Conservation (phyloP, 2,797 vertebrate species). For the Triplophysa yarkandensis region DNA sequence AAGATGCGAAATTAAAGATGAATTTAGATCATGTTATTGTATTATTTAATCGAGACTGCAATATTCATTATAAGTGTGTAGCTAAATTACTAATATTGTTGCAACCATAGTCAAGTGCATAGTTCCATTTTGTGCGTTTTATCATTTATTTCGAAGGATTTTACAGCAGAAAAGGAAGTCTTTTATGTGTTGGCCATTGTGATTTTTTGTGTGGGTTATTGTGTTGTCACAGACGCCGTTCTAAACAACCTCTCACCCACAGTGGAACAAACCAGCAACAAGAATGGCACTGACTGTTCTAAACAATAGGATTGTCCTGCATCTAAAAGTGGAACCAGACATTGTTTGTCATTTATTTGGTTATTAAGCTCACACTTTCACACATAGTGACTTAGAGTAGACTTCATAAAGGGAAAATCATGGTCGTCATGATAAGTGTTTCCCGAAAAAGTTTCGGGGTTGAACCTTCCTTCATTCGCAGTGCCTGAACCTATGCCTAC, state of each 20-base stretch:
- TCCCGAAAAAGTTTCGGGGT: background rate
- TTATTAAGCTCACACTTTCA: background rate
- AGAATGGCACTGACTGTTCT: conserved; percentile 15
- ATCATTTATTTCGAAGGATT: no score
- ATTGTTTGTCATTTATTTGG: background rate
- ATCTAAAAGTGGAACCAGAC: background rate
- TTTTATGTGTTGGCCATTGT: conserved; percentile 29
- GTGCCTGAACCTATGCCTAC: background rate
- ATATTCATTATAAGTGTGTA: no score
- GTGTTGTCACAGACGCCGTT: conserved; percentile 55
- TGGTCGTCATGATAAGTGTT: background rate
- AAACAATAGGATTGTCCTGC: background rate
- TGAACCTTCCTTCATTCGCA: background rate
- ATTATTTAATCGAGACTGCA: no score
- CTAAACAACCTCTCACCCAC: conserved; percentile 69
- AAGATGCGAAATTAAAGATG: no score
- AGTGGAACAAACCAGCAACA: conserved; percentile 59
- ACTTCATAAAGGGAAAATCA: background rate
- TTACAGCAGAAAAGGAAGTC: conserved; percentile 13
- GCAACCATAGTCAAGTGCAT: no score
- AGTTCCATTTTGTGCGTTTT: no score
- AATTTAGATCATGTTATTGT: no score
- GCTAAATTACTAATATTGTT: no score
- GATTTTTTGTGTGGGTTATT: conserved; percentile 64
- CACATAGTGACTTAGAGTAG: background rate